Base-by-base conservation (phyloP, 2,888 invertebrate genomes). In the Chymomyza amoena region DNA sequence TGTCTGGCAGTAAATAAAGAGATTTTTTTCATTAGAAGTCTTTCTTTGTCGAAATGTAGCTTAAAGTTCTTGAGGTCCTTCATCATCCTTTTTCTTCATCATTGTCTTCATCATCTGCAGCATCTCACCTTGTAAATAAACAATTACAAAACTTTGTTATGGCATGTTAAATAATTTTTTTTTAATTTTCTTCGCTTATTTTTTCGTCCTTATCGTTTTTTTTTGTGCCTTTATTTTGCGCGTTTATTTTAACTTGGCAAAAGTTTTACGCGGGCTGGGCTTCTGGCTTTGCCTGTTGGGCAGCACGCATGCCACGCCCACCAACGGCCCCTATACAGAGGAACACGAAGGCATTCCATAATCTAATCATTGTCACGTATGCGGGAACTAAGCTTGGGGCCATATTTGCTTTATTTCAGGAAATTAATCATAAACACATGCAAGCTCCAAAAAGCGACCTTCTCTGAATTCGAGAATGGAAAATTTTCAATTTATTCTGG, bases 321-420 rank as follows among this genome's bases (percentile, higher is more conserved):
- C 6, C 32, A 32, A 32, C 32, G 1, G 32, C 54, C 54, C 54
- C 54, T 16, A 54, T 9, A 7, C 56, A 16, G 20, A 10, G 20
- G 20, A 4, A 16, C 56, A 56, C n/a, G 4, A 10, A 25, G 66
- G 65, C 28, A n/a, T 52, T 66, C 61, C 68, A 66, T 78, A 86
- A 88, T 84, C 87, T 73, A 88, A 84, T 88, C 84, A 84, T 84
- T 84, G 87, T 88, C 88, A 84, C 88, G 84, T 87, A 76, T 77
- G 66, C 59, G 64, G 15, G 64, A 10, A 13, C 6, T 25, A 52
- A 54, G 72, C 83, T 60, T 28, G 32, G 61, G 64, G 81, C 74
- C 39, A 61, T 78, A 70, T 77, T 76, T 79, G 68, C 63, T 70
- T 77, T 75, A 79, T 68, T 69, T 52, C 84, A 88, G 84, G 84